A percentile compares a stretch with the other conserved stretches of the same genome.
Evolutionary conservation across 2,797 vertebrate species (phyloP).

Genomic region (Balearica regulorum): DNA sequence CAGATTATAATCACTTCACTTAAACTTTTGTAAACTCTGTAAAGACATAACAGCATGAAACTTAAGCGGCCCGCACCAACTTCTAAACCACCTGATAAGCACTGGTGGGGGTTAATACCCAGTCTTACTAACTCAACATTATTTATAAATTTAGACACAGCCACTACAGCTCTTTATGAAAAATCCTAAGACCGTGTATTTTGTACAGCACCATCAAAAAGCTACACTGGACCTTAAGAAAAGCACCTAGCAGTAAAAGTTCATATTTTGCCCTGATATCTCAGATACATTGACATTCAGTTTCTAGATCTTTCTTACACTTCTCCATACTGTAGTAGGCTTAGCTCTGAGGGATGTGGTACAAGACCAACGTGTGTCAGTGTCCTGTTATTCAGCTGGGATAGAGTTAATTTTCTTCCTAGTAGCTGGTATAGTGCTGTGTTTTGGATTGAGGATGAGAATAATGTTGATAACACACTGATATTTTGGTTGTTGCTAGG

Average conservation of each 20-base stretch:
- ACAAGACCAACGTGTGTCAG: background rate
- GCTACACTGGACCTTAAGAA: background rate
- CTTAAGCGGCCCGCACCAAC: background rate
- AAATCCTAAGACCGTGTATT: background rate
- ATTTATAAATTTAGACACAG: background rate
- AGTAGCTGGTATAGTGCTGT: too few relatives aligned
- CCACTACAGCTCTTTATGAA: background rate
- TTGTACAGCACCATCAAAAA: background rate
- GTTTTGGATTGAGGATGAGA: too few relatives aligned
- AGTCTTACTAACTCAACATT: background rate
- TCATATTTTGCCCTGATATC: background rate
- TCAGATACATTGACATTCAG: background rate
- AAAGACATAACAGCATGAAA: background rate
- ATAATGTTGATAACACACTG: too few relatives aligned
- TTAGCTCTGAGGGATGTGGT: background rate
- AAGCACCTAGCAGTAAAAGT: background rate
- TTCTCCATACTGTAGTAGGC: background rate
- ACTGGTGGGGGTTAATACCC: background rate
- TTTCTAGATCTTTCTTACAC: background rate
- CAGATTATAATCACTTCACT: background rate
- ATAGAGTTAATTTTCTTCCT: too few relatives aligned
- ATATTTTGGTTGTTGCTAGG: too few relatives aligned
- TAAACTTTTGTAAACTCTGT: background rate
- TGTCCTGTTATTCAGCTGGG: too few relatives aligned
- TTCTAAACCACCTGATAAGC: background rate